Conservation (phyloP, 2,113 vertebrate genomes). For the Cisticola juncidis region DNA sequence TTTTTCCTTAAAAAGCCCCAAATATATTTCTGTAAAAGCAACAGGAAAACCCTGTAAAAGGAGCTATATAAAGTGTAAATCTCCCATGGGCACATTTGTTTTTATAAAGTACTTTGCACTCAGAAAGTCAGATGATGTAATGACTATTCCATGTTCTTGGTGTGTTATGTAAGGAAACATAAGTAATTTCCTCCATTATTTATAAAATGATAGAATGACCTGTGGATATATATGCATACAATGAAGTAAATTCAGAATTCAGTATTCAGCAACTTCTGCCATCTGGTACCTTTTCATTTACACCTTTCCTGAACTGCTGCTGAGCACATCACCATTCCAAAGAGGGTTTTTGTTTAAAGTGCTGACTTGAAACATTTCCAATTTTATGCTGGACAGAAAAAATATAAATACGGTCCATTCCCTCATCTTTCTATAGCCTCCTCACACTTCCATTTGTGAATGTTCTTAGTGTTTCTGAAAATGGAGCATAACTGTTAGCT, state of each 20-base stretch:
- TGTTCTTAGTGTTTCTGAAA: slow-evolving; percentile 4
- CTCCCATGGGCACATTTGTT: background rate
- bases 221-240: background rate
- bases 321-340: slow-evolving; percentile 2
- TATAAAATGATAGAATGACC: background rate
- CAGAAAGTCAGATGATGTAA: slow-evolving; percentile 17
- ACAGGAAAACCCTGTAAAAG: background rate
- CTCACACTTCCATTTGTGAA: background rate
- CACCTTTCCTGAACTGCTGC: background rate
- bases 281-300: slow-evolving; percentile 43
- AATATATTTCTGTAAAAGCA: background rate
- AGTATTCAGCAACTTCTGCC: background rate
- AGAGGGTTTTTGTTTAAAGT: slow-evolving; percentile 17
- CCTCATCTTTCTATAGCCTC: background rate
- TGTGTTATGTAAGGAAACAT: background rate
- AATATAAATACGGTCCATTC: background rate
- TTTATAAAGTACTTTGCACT: background rate
- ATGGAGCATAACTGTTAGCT: background rate
- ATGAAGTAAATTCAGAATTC: slow-evolving; percentile 19
- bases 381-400: background rate
- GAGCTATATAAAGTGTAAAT: background rate
- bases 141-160: background rate
- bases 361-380: slow-evolving; percentile 16
- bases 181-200: slow-evolving; percentile 13
- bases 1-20: background rate